A percentile compares a stretch with the other conserved stretches of the same genome.
These are phyloP conservation scores for Pseudochirops corinnae DNA, from an alignment of 2,797 vertebrate species.

Conservation along the genomic window DNA sequence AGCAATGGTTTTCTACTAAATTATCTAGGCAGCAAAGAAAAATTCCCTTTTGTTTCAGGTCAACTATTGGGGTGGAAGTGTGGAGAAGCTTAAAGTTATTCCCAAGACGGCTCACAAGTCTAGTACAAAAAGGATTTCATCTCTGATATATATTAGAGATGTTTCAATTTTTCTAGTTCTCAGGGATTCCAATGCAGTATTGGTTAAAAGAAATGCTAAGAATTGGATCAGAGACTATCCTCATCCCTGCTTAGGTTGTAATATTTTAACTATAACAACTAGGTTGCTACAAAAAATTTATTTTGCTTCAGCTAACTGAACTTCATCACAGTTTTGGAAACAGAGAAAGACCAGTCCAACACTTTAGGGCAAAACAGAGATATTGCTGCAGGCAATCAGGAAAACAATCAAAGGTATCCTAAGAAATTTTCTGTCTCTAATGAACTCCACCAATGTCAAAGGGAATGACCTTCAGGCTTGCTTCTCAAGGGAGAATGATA, in stretches of 20 bases:
- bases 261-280: neutral
- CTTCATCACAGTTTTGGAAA: neutral
- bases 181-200: neutral
- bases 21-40: neutral
- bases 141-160: neutral
- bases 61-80: neutral
- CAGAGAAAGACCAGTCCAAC: neutral
- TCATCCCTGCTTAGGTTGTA: neutral
- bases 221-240: neutral
- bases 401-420: neutral
- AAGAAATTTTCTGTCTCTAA: neutral
- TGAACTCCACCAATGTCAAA: neutral
- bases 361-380: neutral
- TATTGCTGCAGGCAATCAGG: neutral
- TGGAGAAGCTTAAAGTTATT: neutral
- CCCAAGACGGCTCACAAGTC: neutral
- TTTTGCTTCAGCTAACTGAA: neutral
- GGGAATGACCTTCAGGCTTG: neutral
- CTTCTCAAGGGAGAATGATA: neutral
- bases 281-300: neutral
- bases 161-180: neutral
- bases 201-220: neutral
- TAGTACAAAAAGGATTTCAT: neutral
- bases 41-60: neutral
- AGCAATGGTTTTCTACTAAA: neutral